phyloP scores from a whole-genome alignment of 1,140 invertebrate genomes.

The Euschistus heros region DNA sequence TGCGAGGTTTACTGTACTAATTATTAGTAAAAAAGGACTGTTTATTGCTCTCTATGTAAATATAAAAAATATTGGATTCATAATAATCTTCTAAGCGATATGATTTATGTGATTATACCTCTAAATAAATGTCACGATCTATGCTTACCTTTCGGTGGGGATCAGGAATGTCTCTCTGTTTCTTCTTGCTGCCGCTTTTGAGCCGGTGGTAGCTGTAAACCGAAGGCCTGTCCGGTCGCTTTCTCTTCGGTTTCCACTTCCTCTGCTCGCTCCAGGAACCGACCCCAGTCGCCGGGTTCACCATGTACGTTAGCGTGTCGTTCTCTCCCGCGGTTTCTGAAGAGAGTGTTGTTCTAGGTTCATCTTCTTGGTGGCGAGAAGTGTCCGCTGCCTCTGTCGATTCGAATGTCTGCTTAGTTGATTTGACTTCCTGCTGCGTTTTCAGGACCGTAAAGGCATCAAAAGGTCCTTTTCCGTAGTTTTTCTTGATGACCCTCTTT shows the following conservation, averaged over 20 bases:
- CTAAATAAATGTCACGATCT: neutral
- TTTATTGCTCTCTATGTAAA: too few species aligned
- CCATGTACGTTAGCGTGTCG: neutral
- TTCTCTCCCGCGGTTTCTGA: neutral
- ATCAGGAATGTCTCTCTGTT: constrained; percentile 2
- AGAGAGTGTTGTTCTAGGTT: neutral
- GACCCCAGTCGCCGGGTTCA: constrained; percentile 26
- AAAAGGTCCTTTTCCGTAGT: constrained; percentile 16
- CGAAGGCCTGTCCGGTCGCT: neutral
- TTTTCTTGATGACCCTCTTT: constrained; percentile 25
- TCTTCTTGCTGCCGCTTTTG: neutral
- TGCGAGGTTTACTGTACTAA: too few species aligned
- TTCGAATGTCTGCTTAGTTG: neutral
- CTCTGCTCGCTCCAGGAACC: constrained; percentile 28
- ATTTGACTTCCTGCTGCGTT: neutral
- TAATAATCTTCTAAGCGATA: too few species aligned
- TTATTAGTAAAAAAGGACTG: too few species aligned
- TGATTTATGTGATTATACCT: neutral
- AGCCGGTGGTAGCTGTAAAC: neutral
- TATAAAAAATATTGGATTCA: too few species aligned
- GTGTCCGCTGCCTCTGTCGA: neutral
- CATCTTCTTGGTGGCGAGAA: neutral
- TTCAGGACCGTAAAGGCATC: constrained; percentile 24
- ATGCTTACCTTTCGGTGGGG: neutral
- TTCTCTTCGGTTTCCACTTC: neutral